Evolutionary conservation across 2,797 vertebrate species (phyloP).

Genomic region (Poeciliopsis infans): DNA sequence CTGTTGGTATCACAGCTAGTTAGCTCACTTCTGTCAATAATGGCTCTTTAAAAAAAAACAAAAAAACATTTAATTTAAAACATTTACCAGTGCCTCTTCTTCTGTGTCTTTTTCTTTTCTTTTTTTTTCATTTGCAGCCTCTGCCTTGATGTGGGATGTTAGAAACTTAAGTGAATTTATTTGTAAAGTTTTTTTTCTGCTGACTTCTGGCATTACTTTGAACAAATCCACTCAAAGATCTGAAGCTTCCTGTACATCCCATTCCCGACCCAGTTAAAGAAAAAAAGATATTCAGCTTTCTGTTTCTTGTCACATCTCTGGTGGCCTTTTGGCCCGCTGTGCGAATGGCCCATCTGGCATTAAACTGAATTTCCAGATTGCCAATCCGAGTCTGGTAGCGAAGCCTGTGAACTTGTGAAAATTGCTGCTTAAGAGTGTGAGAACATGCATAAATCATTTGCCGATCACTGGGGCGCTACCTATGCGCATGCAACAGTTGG

Average conservation of each 20-base stretch:
- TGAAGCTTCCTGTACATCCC: neutral
- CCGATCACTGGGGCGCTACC: slow-evolving; percentile 11
- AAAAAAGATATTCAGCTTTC: neutral
- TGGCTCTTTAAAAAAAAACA: neutral
- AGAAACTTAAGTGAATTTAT: neutral
- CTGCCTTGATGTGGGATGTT: neutral
- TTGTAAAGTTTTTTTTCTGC: neutral
- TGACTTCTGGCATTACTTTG: neutral
- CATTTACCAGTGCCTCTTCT: neutral
- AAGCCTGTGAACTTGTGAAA: slow-evolving; percentile 51
- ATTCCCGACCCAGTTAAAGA: neutral
- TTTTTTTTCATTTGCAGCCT: neutral
- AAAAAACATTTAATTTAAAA: neutral
- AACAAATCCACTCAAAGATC: neutral
- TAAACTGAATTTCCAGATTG: slow-evolving; percentile 14
- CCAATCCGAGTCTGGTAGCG: slow-evolving; percentile 7
- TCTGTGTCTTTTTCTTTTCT: neutral
- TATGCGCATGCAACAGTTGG: slow-evolving; percentile 33
- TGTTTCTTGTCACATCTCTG: slow-evolving; percentile 10
- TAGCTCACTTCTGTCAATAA: neutral
- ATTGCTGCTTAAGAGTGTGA: slow-evolving; percentile 54
- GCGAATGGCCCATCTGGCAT: slow-evolving; percentile 9
- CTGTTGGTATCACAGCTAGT: neutral
- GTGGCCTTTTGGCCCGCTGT: slow-evolving; percentile 12
- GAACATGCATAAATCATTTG: slow-evolving; percentile 43